phyloP scores from a whole-genome alignment of 2,113 vertebrate species.

The Vombatus ursinus region DNA sequence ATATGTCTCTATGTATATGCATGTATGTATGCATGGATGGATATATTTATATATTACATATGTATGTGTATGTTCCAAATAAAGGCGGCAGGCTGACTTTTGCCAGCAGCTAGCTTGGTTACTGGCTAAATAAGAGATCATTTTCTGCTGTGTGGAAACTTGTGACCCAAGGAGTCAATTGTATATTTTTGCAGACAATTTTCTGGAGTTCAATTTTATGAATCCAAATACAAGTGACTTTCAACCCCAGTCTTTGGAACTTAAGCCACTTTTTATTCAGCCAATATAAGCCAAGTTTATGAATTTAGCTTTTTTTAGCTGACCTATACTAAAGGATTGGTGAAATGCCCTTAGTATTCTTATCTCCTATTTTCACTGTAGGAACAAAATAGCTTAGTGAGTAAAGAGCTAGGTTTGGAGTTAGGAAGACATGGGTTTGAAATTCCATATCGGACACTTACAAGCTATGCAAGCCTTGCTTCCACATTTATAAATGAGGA shows the following conservation, averaged over 20 bases:
- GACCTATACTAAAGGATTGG: conserved; percentile 29
- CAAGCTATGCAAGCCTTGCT: neutral
- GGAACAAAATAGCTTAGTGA: neutral
- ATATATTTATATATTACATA: too few relatives aligned
- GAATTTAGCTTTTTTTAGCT: conserved; percentile 12
- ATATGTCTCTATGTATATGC: neutral
- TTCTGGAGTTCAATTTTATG: conserved; percentile 60
- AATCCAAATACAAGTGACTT: conserved; percentile 28
- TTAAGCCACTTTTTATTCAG: neutral
- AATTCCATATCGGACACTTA: neutral
- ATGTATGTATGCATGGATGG: too few relatives aligned
- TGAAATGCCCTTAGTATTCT: conserved; percentile 31
- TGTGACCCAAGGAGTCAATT: conserved; percentile 57
- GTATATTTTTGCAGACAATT: conserved; percentile 57
- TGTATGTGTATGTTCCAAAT: conserved; percentile 12
- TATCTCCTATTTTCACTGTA: neutral
- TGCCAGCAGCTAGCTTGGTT: conserved; percentile 62
- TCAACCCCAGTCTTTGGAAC: neutral
- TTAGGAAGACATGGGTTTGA: neutral
- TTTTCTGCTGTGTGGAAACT: conserved; percentile 50
- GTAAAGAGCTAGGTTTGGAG: neutral
- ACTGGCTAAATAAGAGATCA: conserved; percentile 67
- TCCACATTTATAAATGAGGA: neutral
- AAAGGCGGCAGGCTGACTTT: conserved; percentile 48
- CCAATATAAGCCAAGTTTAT: neutral